Conservation (phyloP, 2,113 vertebrate species). For the Anser brachyrhynchus region DNA sequence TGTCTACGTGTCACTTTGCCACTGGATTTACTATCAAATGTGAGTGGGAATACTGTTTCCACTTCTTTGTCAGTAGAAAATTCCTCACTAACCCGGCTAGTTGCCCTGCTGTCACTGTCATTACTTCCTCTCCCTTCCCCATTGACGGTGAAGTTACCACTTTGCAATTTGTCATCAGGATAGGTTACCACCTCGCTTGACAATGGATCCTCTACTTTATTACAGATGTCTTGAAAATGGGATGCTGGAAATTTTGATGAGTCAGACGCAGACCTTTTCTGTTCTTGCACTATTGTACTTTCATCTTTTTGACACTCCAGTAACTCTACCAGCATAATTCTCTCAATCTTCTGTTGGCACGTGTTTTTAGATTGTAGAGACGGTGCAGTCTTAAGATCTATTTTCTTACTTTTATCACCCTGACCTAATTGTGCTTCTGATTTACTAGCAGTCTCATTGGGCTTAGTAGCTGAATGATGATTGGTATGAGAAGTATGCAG, state of each 20-base stretch:
- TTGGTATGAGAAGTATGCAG: slow-evolving; percentile 6
- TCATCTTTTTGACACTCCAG: slow-evolving; percentile 24
- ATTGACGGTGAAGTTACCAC: neutral
- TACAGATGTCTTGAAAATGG: neutral
- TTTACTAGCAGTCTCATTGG: slow-evolving; percentile 42
- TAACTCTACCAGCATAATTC: slow-evolving; percentile 39
- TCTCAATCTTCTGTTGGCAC: slow-evolving; percentile 56
- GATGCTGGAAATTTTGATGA: neutral
- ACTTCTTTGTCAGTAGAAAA: neutral
- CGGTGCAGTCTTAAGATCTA: slow-evolving; percentile 29
- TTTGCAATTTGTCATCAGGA: neutral
- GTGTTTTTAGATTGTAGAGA: slow-evolving; percentile 28
- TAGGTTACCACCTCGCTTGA: neutral
- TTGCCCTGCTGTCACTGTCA: neutral
- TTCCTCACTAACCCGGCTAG: neutral
- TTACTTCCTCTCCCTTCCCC: neutral
- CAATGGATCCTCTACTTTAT: neutral
- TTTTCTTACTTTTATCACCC: slow-evolving; percentile 46
- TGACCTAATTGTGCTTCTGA: slow-evolving; percentile 74
- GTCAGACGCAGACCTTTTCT: slow-evolving; percentile 7
- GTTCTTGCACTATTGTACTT: neutral
- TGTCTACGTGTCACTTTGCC: neutral
- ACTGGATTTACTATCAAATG: neutral
- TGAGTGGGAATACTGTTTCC: slow-evolving; percentile 2
- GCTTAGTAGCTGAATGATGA: slow-evolving; percentile 17